phyloP scores from a whole-genome alignment of 2,797 vertebrate genomes.

The Pangasius krempfi region DNA sequence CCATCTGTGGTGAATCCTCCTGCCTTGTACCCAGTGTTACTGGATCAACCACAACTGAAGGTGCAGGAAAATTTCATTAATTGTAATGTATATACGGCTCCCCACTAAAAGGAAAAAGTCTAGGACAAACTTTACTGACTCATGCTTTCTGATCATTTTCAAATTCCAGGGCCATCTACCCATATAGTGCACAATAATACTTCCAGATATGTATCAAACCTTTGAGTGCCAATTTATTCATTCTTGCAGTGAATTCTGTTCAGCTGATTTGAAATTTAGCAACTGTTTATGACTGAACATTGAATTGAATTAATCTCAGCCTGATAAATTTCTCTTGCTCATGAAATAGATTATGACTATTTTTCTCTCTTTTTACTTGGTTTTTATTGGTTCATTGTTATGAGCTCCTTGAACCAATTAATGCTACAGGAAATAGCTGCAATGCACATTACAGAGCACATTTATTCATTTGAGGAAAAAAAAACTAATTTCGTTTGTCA shows the following conservation, averaged over 20 bases:
- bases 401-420: background rate
- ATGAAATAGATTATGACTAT: background rate
- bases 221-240: background rate
- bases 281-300: background rate
- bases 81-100: background rate
- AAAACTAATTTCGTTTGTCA: background rate
- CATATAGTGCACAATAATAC: background rate
- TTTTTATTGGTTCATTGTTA: background rate
- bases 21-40: background rate
- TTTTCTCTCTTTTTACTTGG: background rate
- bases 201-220: background rate
- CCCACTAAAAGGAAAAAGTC: background rate
- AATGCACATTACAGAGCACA: background rate
- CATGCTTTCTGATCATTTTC: background rate
- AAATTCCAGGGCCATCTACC: background rate
- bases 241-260: background rate
- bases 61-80: background rate
- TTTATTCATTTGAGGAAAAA: background rate
- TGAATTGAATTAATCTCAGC: background rate
- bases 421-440: background rate
- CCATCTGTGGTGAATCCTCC: background rate
- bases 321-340: background rate
- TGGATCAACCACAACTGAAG: background rate
- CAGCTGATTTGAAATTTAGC: background rate
- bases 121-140: background rate